A percentile compares a stretch with the other conserved stretches of the same genome.
These are phyloP conservation scores for Paradoxurus hermaphroditus DNA, from an alignment of 2,113 vertebrate genomes.

Conservation along the genomic window DNA sequence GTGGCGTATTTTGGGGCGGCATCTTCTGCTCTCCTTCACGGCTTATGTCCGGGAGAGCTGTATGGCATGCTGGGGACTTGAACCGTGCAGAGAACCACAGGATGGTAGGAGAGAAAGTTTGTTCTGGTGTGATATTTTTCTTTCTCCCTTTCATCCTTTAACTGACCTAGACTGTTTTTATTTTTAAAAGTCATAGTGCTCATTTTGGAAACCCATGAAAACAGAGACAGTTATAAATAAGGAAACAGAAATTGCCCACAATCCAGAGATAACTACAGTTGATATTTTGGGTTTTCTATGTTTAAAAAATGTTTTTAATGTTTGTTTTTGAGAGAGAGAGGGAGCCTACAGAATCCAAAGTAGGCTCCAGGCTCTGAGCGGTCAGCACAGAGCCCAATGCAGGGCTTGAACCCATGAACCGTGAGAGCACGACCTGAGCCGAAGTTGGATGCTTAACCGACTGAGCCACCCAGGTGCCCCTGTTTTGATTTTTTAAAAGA, in stretches of 20 bases:
- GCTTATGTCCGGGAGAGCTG: not conserved
- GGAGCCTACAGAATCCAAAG: too few species aligned
- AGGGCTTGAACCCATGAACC: too few species aligned
- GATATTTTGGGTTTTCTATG: not conserved
- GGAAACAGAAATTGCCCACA: not conserved
- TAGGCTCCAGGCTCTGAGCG: too few species aligned
- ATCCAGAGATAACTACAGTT: not conserved
- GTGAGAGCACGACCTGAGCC: too few species aligned
- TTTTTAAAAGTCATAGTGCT: not conserved
- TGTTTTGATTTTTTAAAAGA: not conserved
- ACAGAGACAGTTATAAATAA: not conserved
- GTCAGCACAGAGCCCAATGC: too few species aligned
- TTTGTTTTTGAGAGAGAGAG: too few species aligned
- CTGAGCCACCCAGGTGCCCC: too few species aligned
- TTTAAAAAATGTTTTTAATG: too few species aligned
- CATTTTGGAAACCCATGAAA: not conserved
- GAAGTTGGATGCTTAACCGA: too few species aligned
- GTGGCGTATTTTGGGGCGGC: not conserved
- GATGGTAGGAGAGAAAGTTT: too few species aligned
- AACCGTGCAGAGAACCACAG: not conserved
- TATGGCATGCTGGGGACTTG: not conserved
- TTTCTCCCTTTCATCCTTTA: not conserved
- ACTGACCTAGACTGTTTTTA: not conserved
- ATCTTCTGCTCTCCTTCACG: not conserved
- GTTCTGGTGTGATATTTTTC: not conserved